A percentile compares a stretch with the other conserved stretches of the same genome.
Conservation (phyloP, 2,888 invertebrate genomes). For the Heliconius hortense region DNA sequence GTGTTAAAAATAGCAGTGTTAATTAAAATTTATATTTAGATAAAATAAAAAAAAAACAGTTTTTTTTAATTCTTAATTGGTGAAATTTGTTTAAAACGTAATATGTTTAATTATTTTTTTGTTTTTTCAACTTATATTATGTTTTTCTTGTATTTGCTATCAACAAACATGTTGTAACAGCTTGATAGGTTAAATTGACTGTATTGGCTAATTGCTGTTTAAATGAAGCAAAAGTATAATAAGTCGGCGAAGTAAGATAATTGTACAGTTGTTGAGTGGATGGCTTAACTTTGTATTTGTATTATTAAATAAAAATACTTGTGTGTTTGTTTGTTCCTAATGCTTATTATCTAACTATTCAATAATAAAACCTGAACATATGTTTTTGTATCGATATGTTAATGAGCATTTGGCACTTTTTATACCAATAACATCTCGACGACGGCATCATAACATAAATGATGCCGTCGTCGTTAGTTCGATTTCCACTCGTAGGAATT, state of each 20-base stretch:
- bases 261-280: not conserved
- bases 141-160: not conserved
- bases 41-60: not conserved
- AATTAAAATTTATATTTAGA: not conserved
- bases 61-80: not conserved
- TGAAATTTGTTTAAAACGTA: no score
- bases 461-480: no score
- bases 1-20: not conserved
- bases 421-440: no score
- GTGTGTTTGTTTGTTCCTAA: not conserved
- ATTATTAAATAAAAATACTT: not conserved
- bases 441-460: no score
- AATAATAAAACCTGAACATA: not conserved
- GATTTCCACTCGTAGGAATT: no score
- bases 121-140: not conserved
- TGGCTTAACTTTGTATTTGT: not conserved
- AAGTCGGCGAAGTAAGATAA: not conserved
- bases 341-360: not conserved
- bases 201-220: not conserved
- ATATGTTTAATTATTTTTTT: not conserved
- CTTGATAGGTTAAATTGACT: constrained; percentile 2
- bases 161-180: not conserved
- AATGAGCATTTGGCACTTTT: no score
- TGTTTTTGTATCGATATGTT: no score
- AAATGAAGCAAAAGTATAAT: constrained; percentile 3